phyloP scores from a whole-genome alignment of 2,797 vertebrate genomes.

The Spheniscus humboldti region DNA sequence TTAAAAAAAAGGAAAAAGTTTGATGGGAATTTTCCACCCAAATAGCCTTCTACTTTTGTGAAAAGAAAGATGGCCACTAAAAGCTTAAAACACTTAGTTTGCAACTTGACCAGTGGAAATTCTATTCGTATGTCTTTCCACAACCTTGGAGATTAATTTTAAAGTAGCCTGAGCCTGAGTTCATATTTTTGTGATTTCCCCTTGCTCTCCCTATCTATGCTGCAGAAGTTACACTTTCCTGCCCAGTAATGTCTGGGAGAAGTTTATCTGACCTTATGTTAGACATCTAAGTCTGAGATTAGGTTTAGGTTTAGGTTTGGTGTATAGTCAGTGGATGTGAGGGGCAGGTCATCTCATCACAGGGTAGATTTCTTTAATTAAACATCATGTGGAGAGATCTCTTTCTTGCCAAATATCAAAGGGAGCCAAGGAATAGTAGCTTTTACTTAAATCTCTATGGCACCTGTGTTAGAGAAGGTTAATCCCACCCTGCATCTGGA shows the following conservation, averaged over 20 bases:
- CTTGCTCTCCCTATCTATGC: background rate
- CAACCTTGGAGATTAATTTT: background rate
- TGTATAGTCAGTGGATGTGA: background rate
- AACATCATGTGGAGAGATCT: background rate
- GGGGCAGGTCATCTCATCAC: background rate
- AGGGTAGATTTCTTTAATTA: background rate
- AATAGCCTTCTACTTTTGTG: background rate
- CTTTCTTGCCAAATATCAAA: background rate
- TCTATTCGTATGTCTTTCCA: background rate
- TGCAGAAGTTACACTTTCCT: background rate
- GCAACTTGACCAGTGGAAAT: background rate
- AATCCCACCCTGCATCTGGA: background rate
- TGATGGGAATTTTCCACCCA: background rate
- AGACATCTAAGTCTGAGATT: background rate
- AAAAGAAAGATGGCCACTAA: background rate
- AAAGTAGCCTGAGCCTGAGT: background rate
- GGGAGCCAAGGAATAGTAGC: background rate
- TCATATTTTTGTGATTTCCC: background rate
- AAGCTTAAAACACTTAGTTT: background rate
- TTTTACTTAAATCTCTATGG: background rate
- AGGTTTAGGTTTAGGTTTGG: background rate
- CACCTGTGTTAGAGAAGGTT: background rate
- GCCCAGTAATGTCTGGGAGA: background rate
- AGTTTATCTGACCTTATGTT: background rate
- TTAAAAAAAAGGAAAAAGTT: background rate